Evolutionary conservation across 2,888 invertebrate genomes (phyloP), one percentile per base, ranked within the genome.

Genomic region (Eupithecia pulchellata): DNA sequence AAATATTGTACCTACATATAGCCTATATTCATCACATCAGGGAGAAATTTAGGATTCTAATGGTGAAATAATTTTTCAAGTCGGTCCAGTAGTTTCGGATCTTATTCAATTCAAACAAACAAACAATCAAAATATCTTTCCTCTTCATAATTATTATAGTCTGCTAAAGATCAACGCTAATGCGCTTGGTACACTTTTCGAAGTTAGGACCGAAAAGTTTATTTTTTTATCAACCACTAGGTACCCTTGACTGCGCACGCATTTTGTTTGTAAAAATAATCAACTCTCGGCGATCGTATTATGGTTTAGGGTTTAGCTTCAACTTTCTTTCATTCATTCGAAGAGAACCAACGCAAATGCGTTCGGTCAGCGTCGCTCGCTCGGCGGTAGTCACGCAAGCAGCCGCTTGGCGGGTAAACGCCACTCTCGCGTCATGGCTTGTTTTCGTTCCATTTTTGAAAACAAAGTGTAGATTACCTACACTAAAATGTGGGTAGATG

Each of bases 401-500:
- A 83, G 81, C 80, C 83, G 85, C 87, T 83, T 79, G 80, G 85
- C 83, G 86, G 79, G 80, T 79, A 81, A 88, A 89, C 91, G 91
- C 85, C 72, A 57, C 61, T 64, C 73, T 66, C 79, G 80, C 74
- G 78, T 76, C 75, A 86, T 88, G 88, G 78, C 77, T 80, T 84
- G 81, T 84, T 85, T 83, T 81, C 79, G 78, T 79, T 72, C 65
- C 72, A 73, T 63, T 69, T 79, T 77, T 76, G 72, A 79, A 80
- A 84, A 82, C 77, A 78, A 81, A 79, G 75, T 79, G 75, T 80
- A 81, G 78, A 79, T 78, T 76, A n/a, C n/a, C n/a, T n/a, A 79
- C 79, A 78, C 77, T 77, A 81, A 86, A 78, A 96, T 96, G 94
- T 96, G 95, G 92, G 94, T 95, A 82, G 95, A 95, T 81, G 92